These are phyloP conservation scores for Lepidothrix coronata DNA, from an alignment of 2,113 vertebrate species.

Conservation along the genomic window DNA sequence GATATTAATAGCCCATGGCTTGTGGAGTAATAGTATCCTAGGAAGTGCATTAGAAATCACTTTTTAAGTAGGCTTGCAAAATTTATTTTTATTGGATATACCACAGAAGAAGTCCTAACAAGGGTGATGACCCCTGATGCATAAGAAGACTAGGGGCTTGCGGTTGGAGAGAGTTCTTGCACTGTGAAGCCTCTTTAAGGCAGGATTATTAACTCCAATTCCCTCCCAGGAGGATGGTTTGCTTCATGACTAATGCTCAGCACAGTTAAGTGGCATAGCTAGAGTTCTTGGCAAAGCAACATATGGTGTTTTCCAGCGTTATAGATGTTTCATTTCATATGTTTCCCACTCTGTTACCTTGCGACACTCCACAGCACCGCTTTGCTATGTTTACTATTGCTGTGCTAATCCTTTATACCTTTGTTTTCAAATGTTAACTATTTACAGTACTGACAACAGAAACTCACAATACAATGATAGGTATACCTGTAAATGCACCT, in stretches of 20 bases:
- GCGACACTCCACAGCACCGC: not conserved
- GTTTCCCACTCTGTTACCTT: not conserved
- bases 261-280: not conserved
- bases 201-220: not conserved
- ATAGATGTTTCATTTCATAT: not conserved
- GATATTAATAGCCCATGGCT: not conserved
- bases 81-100: not conserved
- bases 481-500: not conserved
- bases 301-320: not conserved
- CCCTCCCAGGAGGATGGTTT: not conserved
- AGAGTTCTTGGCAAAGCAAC: constrained; percentile 5
- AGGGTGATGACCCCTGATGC: not conserved
- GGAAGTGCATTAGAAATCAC: not conserved
- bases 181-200: not conserved
- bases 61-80: not conserved
- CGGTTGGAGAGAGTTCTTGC: accelerated
- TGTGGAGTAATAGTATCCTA: not conserved
- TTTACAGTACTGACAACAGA: not conserved
- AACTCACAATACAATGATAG: not conserved
- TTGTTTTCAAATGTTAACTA: not conserved
- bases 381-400: not conserved
- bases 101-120: not conserved
- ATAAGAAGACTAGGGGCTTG: not conserved
- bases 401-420: not conserved
- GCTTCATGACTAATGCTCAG: not conserved